Percentiles rank a stretch among this genome's conserved stretches.
Evolutionary conservation across 2,888 invertebrate species (phyloP).

Genomic region (Hesperia comma): DNA sequence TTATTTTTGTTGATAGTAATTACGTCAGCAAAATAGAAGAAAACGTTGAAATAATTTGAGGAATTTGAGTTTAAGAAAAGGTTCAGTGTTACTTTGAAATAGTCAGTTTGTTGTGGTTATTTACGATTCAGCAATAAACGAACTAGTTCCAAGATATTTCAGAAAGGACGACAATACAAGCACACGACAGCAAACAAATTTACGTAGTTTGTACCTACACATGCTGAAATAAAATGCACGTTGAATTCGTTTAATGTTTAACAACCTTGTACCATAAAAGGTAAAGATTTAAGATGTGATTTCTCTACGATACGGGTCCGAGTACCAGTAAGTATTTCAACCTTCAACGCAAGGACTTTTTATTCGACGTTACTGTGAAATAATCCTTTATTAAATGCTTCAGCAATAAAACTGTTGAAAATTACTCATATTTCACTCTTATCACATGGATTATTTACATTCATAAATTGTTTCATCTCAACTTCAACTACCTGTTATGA

Average conservation of each 20-base stretch:
- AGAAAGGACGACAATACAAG: conserved; percentile 29
- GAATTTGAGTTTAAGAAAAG: conserved; percentile 15
- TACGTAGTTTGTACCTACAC: conserved; percentile 20
- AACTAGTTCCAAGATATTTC: conserved; percentile 23
- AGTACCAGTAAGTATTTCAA: conserved; percentile 14
- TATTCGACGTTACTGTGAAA: conserved; percentile 24
- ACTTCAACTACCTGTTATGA: not conserved
- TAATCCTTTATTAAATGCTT: conserved; percentile 28
- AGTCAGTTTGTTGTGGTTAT: conserved; percentile 31
- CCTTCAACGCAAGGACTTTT: conserved; percentile 34
- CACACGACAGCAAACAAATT: conserved; percentile 28
- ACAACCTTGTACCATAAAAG: conserved; percentile 41
- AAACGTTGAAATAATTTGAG: conserved; percentile 1
- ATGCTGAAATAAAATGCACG: conserved; percentile 30
- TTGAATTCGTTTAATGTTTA: conserved; percentile 34
- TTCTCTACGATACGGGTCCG: conserved; percentile 36
- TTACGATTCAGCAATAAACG: conserved; percentile 32
- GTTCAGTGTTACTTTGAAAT: conserved; percentile 20
- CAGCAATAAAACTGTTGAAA: conserved; percentile 7
- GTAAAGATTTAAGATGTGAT: conserved; percentile 43
- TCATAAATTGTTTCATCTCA: not conserved
- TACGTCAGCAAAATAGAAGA: not conserved
- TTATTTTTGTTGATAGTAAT: not conserved
- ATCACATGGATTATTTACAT: conserved; percentile 6
- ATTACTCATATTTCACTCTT: conserved; percentile 5